Conservation (phyloP, 2,797 vertebrate species). For the Pangasius krempfi region DNA sequence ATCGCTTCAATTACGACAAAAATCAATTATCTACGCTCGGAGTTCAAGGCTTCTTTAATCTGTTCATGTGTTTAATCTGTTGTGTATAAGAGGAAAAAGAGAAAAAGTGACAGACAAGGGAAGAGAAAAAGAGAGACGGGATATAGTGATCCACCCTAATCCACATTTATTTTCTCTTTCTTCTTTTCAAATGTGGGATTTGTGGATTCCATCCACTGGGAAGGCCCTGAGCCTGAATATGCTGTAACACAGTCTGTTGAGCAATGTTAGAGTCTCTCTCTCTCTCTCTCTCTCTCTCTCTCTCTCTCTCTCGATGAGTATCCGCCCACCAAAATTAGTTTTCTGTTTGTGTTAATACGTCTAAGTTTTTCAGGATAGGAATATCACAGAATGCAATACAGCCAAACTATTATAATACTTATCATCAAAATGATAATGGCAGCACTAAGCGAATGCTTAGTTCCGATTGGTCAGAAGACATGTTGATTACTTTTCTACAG, state of each 20-base stretch:
- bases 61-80: constrained; percentile 64
- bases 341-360: neutral
- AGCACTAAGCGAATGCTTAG: neutral
- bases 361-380: neutral
- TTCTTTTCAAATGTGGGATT: constrained; percentile 73
- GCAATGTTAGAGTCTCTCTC: constrained; percentile 55
- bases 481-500: neutral
- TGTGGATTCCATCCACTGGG: constrained; percentile 63
- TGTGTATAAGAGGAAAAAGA: constrained; percentile 4
- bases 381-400: neutral
- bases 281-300: constrained; percentile 7
- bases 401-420: neutral
- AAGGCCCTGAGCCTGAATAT: constrained; percentile 66
- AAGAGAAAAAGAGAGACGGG: constrained; percentile 49
- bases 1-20: constrained; percentile 67
- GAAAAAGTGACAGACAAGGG: constrained; percentile 49
- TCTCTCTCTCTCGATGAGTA: neutral
- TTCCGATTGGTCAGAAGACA: neutral
- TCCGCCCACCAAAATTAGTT: neutral
- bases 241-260: constrained; percentile 47
- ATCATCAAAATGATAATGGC: neutral
- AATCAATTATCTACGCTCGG: constrained; percentile 76
- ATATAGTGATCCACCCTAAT: constrained; percentile 67
- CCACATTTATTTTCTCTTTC: constrained; percentile 71
- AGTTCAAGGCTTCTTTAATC: constrained; percentile 68